Evolutionary conservation across 2,797 vertebrate genomes (phyloP).

Genomic region (Esox lucius): DNA sequence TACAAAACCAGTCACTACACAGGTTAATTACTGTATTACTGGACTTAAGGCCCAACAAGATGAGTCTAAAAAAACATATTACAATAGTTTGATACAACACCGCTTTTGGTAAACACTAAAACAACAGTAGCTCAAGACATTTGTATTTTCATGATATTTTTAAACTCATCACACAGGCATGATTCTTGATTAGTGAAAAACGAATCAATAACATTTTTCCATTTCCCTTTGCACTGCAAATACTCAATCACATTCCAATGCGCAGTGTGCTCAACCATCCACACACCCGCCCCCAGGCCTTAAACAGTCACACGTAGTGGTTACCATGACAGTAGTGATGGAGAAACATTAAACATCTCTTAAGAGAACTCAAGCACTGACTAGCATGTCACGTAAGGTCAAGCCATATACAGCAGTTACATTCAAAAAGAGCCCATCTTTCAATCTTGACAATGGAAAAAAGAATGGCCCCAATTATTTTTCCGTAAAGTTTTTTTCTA

Average conservation of each 20-base stretch:
- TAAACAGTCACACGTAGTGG: conserved; percentile 2
- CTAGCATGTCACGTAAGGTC: background rate
- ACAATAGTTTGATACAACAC: background rate
- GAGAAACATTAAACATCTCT: background rate
- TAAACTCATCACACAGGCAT: background rate
- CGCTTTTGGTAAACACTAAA: background rate
- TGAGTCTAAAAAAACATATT: background rate
- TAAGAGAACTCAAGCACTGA: background rate
- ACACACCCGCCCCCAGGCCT: background rate
- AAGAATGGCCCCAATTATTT: background rate
- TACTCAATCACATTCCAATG: background rate
- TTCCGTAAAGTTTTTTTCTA: background rate
- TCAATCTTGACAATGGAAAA: background rate
- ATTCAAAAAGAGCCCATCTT: background rate
- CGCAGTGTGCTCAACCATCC: background rate
- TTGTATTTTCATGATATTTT: no score
- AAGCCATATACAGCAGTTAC: background rate
- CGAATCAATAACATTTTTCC: background rate
- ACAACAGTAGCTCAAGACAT: background rate
- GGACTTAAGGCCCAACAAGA: background rate
- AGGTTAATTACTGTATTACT: background rate
- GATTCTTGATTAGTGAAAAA: background rate
- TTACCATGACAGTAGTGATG: conserved; percentile 6
- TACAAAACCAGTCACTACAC: background rate
- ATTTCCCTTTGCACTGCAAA: background rate